Evolutionary conservation across 2,888 invertebrate genomes (phyloP).

Genomic region (Chaetogeoica ovagalla): DNA sequence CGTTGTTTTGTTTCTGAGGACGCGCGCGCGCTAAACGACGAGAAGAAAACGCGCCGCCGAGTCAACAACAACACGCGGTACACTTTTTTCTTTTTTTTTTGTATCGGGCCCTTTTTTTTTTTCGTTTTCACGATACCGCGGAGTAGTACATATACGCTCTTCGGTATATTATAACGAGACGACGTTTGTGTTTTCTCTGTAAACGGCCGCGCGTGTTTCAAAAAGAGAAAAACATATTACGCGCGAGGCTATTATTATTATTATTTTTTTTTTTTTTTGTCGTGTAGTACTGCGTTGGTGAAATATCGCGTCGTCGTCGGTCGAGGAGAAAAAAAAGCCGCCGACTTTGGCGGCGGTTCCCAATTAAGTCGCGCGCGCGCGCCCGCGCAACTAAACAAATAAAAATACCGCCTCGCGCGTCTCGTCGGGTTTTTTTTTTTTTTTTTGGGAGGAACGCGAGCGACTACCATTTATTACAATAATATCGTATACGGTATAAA

Average conservation of each 20-base stretch:
- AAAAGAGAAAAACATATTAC: no score
- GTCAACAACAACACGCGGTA: slow-evolving; percentile 24
- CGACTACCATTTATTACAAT: neutral
- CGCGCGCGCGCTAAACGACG: neutral
- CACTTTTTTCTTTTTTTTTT: neutral
- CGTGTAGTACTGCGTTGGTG: neutral
- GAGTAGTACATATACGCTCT: no score
- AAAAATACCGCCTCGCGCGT: neutral
- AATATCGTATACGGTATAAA: no score
- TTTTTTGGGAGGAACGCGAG: no score
- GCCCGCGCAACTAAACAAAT: no score
- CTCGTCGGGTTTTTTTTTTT: neutral
- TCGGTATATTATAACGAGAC: no score
- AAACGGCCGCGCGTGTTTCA: no score
- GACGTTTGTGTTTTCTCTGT: no score
- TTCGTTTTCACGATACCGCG: neutral
- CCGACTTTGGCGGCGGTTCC: slow-evolving; percentile 42
- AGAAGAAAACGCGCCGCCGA: slow-evolving; percentile 11
- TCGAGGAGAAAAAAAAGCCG: neutral
- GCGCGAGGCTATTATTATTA: neutral
- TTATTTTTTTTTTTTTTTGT: slow-evolving; percentile 16
- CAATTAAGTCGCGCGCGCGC: slow-evolving; percentile 16
- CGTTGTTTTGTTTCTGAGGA: no score
- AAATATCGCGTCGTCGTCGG: neutral
- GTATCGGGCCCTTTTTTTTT: neutral